Evolutionary conservation across 2,797 vertebrate species (phyloP), one percentile per base, ranked within the genome.

Genomic region (Selene dorsalis): DNA sequence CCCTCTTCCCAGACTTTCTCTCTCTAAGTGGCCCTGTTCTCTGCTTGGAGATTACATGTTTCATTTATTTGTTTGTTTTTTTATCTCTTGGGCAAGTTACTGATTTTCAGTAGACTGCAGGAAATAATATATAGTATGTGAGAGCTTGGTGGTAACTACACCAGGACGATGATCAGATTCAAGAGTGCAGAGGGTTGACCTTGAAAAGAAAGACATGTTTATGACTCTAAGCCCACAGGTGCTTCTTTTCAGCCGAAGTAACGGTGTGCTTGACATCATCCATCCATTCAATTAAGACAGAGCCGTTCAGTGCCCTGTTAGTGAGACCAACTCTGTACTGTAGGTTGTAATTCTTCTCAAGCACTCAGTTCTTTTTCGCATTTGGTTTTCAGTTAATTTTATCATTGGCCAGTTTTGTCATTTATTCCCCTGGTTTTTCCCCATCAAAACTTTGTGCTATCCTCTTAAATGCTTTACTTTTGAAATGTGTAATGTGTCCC

Each of bases 21-120:
- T 41, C 47, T 22, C 12, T 41, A 59, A 59, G 61, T 67, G 20
- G n/a, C 3, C 3, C 52, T 11, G 73, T 70, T 41, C 47, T 75
- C 16, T 35, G 79, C 45, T 38, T 35, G 45, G 68, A 35, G 61
- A 71, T 85, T 67, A 45, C 59, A 66, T 26, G 8, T 66, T 76
- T 20, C 2, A 38, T 69, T 76, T 14, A 1, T 63, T 71, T 65
- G 28, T 68, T 22, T 52, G n/a, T 82, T 84, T 84, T 73, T 86
- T 86, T 60, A 39, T 77, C 78, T 82, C 47, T 69, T 79, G 71
- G 68, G 56, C 32, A 83, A 79, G 87, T 76, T 69, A 59, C 24
- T 80, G 69, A 22, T 17, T 35, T 50, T 73, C 13, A 70, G 47
- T 11, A 59, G 39, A 45, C 10, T 62, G 45, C 35, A 66, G 32